Percentiles rank a stretch among this genome's conserved stretches.
phyloP scores from a whole-genome alignment of 1,140 invertebrate genomes.

The Atta texana region DNA sequence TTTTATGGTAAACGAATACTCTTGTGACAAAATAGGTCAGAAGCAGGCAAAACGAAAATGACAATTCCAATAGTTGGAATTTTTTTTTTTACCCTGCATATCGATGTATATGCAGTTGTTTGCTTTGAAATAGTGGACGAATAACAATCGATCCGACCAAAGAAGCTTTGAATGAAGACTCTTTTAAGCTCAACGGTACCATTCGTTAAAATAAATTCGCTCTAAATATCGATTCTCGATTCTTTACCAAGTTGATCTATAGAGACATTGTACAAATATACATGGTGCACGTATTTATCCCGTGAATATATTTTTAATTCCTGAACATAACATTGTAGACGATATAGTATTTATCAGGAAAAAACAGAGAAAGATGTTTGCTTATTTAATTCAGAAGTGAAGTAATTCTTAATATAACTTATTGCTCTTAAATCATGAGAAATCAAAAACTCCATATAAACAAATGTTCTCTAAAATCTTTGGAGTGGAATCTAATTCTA shows the following conservation, averaged over 20 bases:
- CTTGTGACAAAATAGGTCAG: conserved; percentile 61
- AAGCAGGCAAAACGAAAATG: conserved; percentile 40
- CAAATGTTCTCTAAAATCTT: background rate
- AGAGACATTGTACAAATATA: conserved; percentile 6
- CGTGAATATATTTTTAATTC: background rate
- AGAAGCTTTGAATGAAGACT: conserved; percentile 23
- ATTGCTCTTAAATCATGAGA: background rate
- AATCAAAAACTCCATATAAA: conserved; percentile 1
- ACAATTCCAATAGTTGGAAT: conserved; percentile 34
- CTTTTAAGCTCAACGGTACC: background rate
- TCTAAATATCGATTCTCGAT: conserved; percentile 10
- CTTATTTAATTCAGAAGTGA: background rate
- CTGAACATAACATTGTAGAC: background rate
- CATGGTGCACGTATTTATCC: background rate
- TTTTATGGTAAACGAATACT: conserved; percentile 43
- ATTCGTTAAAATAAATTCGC: conserved; percentile 59
- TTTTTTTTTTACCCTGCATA: background rate
- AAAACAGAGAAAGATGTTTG: background rate
- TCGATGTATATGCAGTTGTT: conserved; percentile 43
- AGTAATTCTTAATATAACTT: background rate
- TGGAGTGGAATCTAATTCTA: too few relatives aligned
- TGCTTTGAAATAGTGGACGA: background rate
- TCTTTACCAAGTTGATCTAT: conserved; percentile 17
- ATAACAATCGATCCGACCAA: conserved; percentile 28
- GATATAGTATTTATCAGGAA: too few relatives aligned